Evolutionary conservation across 2,888 invertebrate genomes (phyloP), one percentile per base, ranked within the genome.

Genomic region (Catocala nupta): DNA sequence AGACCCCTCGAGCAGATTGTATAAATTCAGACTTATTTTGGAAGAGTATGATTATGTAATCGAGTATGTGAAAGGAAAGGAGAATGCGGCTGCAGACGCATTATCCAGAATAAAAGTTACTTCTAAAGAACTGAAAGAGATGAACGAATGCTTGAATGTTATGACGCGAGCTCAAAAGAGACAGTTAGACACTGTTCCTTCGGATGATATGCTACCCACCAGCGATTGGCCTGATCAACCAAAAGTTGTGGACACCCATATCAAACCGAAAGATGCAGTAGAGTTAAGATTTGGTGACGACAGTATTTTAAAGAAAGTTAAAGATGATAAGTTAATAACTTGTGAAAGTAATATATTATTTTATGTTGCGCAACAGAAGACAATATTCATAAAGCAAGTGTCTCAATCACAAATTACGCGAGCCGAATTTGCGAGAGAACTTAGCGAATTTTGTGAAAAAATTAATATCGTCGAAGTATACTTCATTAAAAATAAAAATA

Each of bases 31-130:
- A 42, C 25, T 56, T 9, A 5, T 6, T 10, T n/a, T 56, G 4
- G 56, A 56, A 42, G 56, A 56, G 16, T 56, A 49, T n/a, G 56
- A 56, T 25, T 56, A 11, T 42, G 16, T 7, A 6, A 34, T 56
- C 4, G 39, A 13, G 8, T 56, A 56, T 16, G 42, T 56, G 8
- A 56, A 49, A 49, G 56, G 56, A 8, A 9, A 5, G 42, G 42
- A 39, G 11, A 56, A 56, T 49, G 25, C 7, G 5, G 13, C 12
- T 11, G 56, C 56, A 10, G 56, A 56, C 13, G 56, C 56, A n/a
- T 25, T 56, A 8, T 49, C 42, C 11, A 16, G 56, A 16, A 11
- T 49, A n/a, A 5, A 3, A 42, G 16, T 56, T 7, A 56, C 42
- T n/a, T 56, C 56, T 10, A 16, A 43, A 5, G 9, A 42, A 4